Evolutionary conservation across 1,140 invertebrate species (phyloP).

Genomic region (Anoplophora glabripennis): DNA sequence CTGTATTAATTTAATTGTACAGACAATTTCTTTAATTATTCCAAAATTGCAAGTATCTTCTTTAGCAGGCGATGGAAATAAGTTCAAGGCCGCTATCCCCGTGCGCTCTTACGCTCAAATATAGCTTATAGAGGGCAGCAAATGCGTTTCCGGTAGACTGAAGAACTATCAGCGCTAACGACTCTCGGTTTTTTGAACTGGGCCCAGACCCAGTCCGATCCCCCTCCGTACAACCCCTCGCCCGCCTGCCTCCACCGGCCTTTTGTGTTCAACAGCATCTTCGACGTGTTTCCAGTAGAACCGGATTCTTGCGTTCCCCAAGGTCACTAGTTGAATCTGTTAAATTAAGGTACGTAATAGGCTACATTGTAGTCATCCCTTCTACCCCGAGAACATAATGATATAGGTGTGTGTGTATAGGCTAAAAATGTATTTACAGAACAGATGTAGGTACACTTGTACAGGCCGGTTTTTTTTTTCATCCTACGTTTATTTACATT

Average conservation of each 20-base stretch:
- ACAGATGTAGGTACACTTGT: too few species aligned
- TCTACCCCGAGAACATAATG: slow-evolving; percentile 11
- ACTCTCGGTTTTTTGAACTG: slow-evolving; percentile 6
- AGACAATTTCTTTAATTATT: too few species aligned
- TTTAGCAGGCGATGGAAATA: too few species aligned
- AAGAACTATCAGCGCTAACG: neutral
- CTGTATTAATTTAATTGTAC: too few species aligned
- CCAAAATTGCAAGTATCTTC: too few species aligned
- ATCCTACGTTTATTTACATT: slow-evolving; percentile 3
- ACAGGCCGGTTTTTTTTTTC: slow-evolving; percentile 23
- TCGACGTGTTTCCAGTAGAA: slow-evolving; percentile 36
- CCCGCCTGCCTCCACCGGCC: slow-evolving; percentile 9
- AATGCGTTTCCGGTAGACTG: slow-evolving; percentile 9
- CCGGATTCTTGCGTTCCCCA: slow-evolving; percentile 39
- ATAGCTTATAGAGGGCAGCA: too few species aligned
- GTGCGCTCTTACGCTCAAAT: too few species aligned
- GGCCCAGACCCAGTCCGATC: slow-evolving; percentile 2
- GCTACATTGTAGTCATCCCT: slow-evolving; percentile 17
- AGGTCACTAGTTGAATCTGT: slow-evolving; percentile 30
- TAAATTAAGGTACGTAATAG: slow-evolving; percentile 36
- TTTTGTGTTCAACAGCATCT: slow-evolving; percentile 27
- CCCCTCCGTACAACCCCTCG: slow-evolving; percentile 8
- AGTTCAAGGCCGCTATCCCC: too few species aligned
- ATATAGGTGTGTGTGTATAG: too few species aligned
- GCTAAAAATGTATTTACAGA: too few species aligned